phyloP scores from a whole-genome alignment of 2,888 invertebrate species.

The Drosophila neutralis region DNA sequence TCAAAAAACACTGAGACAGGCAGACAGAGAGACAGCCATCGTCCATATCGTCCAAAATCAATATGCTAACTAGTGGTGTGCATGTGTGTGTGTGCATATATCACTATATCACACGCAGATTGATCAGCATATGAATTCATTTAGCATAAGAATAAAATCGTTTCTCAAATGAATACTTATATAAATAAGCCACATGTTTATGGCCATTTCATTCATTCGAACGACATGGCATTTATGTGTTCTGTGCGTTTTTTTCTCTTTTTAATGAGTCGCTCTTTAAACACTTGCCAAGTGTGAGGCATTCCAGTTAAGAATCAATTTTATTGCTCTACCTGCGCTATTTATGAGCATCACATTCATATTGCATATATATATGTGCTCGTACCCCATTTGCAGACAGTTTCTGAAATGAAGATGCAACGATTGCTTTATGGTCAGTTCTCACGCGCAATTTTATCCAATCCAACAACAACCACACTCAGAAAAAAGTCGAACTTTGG shows the following conservation, averaged over 20 bases:
- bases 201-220: slow-evolving; percentile 57
- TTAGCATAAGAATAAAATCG: slow-evolving; percentile 77
- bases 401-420: slow-evolving; percentile 35
- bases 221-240: slow-evolving; percentile 56
- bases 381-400: slow-evolving; percentile 15
- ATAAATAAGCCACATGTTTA: slow-evolving; percentile 45
- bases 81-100: slow-evolving; percentile 7
- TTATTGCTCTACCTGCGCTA: slow-evolving; percentile 46
- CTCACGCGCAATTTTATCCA: slow-evolving; percentile 51
- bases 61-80: slow-evolving; percentile 44
- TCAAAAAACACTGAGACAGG: slow-evolving; percentile 48
- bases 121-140: slow-evolving; percentile 73
- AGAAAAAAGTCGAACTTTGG: not conserved
- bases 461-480: slow-evolving; percentile 1
- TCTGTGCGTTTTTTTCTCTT: not conserved
- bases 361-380: slow-evolving; percentile 26
- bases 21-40: slow-evolving; percentile 10
- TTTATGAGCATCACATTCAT: slow-evolving; percentile 49
- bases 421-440: slow-evolving; percentile 67
- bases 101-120: slow-evolving; percentile 54
- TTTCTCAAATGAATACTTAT: slow-evolving; percentile 70
- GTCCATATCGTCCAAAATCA: slow-evolving; percentile 37
- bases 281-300: slow-evolving; percentile 40
- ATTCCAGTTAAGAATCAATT: slow-evolving; percentile 42
- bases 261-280: slow-evolving; percentile 13